Base-by-base conservation (phyloP, 2,797 vertebrate species). In the Fringilla coelebs region DNA sequence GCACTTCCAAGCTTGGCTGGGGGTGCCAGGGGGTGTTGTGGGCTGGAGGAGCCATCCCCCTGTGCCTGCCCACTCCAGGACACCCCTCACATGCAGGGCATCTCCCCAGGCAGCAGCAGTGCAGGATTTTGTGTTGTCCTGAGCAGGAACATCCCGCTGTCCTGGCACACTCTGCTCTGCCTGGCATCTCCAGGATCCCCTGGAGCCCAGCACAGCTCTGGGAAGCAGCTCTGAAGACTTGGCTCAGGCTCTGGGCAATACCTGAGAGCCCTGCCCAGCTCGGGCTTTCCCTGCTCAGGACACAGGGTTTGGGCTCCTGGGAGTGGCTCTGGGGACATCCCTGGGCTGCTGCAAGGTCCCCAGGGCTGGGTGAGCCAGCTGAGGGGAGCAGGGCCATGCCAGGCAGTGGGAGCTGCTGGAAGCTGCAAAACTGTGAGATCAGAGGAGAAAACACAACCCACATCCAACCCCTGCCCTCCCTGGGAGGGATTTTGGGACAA, bases 361-460 rank as follows among this genome's bases (percentile, higher is more conserved):
- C 3, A 5, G 68, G 79, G 73, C 57, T 8, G 61, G 71, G 8
- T 13, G 79, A 29, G 57, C 8, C 17, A 9, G 52, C 45, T 0
- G 0, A 34, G 63, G 21, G 4, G n/a, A n/a, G 51, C 3, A 10
- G 48, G 36, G 38, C 85, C 11, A 0, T 0, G 36, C 87, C 24
- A 3, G 19, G 65, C 70, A 4, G 40, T 1, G 58, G 73, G n/a
- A 57, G 19, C 40, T 32, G 57, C 28, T 9, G 67, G 57, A 11
- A 62, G 7, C 45, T 28, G 63, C 34, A 21, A 11, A 89, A 10
- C 21, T 19, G 25, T 0, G 14, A 29, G 61, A 24, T 11, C 9
- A 19, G 25, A 13, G 68, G 60, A 34, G 73, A 12, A 66, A 88
- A 49, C 36, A 8, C 41, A 57, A 9, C 48, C 7, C 25, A 5